Percentiles rank a stretch among this genome's conserved stretches.
phyloP scores from a whole-genome alignment of 2,888 invertebrate genomes.

The Teleogryllus oceanicus region DNA sequence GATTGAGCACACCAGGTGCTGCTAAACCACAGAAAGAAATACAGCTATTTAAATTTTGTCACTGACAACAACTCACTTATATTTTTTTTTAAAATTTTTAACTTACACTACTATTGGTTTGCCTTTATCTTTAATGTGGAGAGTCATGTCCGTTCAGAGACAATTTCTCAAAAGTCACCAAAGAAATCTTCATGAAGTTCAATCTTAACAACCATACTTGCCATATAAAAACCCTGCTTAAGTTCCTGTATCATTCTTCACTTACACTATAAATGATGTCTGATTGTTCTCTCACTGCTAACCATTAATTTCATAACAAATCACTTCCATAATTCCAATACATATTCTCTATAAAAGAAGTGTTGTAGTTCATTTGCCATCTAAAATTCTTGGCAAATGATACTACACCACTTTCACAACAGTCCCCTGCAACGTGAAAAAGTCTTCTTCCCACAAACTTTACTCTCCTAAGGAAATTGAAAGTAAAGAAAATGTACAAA shows the following conservation, averaged over 20 bases:
- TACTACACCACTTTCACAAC: not conserved
- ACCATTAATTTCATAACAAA: not conserved
- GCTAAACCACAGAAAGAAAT: too few relatives aligned
- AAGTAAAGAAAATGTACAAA: not conserved
- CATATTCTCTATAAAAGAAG: not conserved
- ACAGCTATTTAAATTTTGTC: too few relatives aligned
- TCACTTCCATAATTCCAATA: slow-evolving; percentile 7
- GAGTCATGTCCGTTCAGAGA: not conserved
- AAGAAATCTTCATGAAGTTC: not conserved
- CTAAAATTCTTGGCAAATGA: not conserved
- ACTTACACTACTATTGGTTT: not conserved
- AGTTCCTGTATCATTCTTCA: not conserved
- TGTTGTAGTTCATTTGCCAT: not conserved
- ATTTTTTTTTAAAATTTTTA: too few relatives aligned
- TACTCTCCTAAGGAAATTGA: not conserved
- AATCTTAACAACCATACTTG: not conserved
- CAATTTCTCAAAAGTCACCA: not conserved
- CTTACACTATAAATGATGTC: not conserved
- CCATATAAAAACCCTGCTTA: not conserved
- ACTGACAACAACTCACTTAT: not conserved
- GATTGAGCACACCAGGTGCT: too few relatives aligned
- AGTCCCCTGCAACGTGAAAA: not conserved
- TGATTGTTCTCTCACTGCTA: not conserved
- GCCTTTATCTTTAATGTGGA: not conserved
- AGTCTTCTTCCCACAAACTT: not conserved